Conservation (phyloP, 1,140 invertebrate species). For the Drosophila sproati region DNA sequence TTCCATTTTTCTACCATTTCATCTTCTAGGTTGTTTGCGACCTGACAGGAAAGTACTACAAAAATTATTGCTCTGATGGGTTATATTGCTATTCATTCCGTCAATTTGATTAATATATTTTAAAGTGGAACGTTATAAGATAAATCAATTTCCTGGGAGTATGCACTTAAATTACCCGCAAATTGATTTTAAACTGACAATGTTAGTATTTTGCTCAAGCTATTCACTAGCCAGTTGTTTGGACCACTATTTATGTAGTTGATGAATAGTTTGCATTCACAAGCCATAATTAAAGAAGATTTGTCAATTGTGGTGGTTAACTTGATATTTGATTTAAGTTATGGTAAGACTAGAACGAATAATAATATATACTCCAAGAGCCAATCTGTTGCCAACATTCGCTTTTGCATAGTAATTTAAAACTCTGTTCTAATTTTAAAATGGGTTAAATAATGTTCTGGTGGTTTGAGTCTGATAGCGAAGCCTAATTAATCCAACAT, state of each 20-base stretch:
- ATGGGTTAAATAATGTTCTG: no score
- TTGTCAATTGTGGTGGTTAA: background rate
- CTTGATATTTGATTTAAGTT: background rate
- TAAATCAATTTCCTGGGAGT: constrained; percentile 48
- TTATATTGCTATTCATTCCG: background rate
- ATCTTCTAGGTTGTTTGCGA: no score
- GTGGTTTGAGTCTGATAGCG: no score
- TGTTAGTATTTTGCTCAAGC: constrained; percentile 40
- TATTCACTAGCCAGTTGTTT: constrained; percentile 31
- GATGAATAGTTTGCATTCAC: background rate
- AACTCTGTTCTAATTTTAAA: no score
- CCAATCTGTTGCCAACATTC: no score
- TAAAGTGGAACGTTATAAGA: constrained; percentile 71
- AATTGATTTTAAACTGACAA: constrained; percentile 75
- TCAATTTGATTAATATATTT: constrained; percentile 67
- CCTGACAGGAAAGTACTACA: no score
- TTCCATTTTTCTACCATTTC: no score
- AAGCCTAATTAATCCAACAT: no score
- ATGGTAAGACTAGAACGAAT: no score
- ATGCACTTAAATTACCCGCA: constrained; percentile 60
- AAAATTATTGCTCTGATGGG: no score
- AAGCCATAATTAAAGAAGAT: background rate
- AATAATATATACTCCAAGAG: no score
- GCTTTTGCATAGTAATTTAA: no score
- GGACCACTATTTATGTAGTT: background rate